These are phyloP conservation scores for Rhea pennata DNA, from an alignment of 2,113 vertebrate genomes.

Conservation along the genomic window DNA sequence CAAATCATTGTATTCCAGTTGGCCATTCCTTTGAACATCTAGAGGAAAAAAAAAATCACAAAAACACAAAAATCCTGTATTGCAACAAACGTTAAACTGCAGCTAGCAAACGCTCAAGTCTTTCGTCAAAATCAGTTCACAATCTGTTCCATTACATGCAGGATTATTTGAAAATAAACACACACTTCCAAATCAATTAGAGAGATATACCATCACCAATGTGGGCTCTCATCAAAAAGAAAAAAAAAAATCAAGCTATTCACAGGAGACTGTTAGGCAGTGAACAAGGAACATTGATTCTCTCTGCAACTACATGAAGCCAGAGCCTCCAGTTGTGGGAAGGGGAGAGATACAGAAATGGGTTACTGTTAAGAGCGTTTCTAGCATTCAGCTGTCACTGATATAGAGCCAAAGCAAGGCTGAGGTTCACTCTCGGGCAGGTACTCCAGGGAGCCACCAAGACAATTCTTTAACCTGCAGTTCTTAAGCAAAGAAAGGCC, in stretches of 20 bases:
- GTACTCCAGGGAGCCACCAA: neutral
- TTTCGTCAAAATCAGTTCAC: neutral
- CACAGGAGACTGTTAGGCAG: neutral
- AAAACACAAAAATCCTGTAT: neutral
- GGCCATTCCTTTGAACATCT: neutral
- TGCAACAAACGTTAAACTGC: neutral
- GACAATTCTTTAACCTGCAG: neutral
- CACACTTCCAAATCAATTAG: slow-evolving; percentile 16
- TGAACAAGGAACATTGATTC: neutral
- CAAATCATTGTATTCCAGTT: neutral
- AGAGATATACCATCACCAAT: neutral
- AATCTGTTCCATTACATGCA: slow-evolving; percentile 5
- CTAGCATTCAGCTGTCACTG: neutral
- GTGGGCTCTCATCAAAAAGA: slow-evolving; percentile 1
- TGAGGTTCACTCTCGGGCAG: neutral
- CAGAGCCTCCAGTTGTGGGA: neutral
- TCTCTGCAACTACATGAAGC: neutral
- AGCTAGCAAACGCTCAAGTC: neutral
- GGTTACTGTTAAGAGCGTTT: neutral
- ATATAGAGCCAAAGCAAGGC: neutral
- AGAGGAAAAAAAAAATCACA: neutral
- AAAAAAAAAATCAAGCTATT: slow-evolving; percentile 35
- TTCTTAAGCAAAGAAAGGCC: neutral
- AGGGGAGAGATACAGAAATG: neutral
- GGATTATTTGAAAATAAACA: slow-evolving; percentile 38